Percentiles rank a stretch among this genome's conserved stretches.
Conservation (phyloP, 2,797 vertebrate genomes). For the Smutsia gigantea region DNA sequence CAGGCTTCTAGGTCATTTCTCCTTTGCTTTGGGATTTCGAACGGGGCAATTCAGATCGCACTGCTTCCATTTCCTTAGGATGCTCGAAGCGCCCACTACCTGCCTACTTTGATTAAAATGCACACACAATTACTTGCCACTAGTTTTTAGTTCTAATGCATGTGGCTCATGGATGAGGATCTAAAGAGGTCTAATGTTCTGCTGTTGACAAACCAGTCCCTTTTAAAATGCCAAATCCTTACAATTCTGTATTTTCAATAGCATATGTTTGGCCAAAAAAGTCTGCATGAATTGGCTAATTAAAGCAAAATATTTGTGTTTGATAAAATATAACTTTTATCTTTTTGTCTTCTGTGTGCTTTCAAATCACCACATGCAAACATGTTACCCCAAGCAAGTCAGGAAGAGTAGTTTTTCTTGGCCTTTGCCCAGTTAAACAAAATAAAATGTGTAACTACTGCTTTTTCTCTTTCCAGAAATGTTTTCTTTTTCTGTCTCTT, state of each 20-base stretch:
- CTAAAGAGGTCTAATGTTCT: neutral
- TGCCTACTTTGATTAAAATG: neutral
- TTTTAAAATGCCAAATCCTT: slow-evolving; percentile 34
- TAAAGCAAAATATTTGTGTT: slow-evolving; percentile 78
- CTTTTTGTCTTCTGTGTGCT: slow-evolving; percentile 2
- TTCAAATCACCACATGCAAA: slow-evolving; percentile 40
- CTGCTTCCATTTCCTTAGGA: neutral
- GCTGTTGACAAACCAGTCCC: neutral
- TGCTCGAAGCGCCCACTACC: neutral
- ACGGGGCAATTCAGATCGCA: neutral
- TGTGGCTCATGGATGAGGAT: neutral
- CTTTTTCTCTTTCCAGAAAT: neutral
- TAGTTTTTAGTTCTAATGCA: neutral
- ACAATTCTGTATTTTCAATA: slow-evolving; percentile 55
- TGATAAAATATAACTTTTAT: slow-evolving; percentile 62
- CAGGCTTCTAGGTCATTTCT: neutral
- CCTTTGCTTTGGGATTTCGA: neutral
- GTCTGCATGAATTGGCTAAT: slow-evolving; percentile 55
- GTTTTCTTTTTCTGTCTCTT: neutral
- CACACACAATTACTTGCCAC: neutral
- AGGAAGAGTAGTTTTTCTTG: neutral
- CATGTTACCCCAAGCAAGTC: slow-evolving; percentile 13
- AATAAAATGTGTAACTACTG: neutral
- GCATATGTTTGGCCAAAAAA: slow-evolving; percentile 62
- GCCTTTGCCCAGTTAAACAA: neutral